These are phyloP conservation scores for Gymnocypris eckloni DNA, from an alignment of 2,797 vertebrate species.

Conservation along the genomic window DNA sequence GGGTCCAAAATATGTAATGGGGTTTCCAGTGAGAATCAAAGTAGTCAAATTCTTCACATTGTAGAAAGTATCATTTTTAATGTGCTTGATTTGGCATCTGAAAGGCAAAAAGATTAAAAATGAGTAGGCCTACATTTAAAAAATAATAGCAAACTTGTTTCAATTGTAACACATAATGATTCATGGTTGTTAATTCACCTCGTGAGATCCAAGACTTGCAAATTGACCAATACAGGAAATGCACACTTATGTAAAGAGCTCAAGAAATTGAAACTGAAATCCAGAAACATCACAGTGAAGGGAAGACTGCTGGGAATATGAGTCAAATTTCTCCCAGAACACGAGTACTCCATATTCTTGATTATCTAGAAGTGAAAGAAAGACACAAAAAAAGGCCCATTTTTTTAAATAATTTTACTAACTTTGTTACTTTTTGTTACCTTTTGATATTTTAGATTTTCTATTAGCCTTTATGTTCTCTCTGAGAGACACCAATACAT, in stretches of 20 bases:
- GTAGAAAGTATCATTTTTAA: slow-evolving; percentile 76
- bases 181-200: slow-evolving; percentile 33
- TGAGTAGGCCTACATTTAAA: background rate
- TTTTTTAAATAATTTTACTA: background rate
- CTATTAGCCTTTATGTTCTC: background rate
- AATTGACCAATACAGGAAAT: slow-evolving; percentile 38
- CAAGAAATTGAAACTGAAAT: slow-evolving; percentile 57
- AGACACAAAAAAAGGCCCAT: background rate
- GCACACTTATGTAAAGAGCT: slow-evolving; percentile 34
- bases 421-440: too few species aligned
- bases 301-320: slow-evolving; percentile 50
- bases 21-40: slow-evolving; percentile 82
- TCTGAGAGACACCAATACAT: background rate
- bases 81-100: slow-evolving; percentile 64
- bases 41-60: slow-evolving; percentile 74
- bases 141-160: background rate
- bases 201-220: slow-evolving; percentile 55
- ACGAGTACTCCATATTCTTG: slow-evolving; percentile 31
- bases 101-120: slow-evolving; percentile 12
- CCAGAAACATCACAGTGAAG: slow-evolving; percentile 25
- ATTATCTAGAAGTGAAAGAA: slow-evolving; percentile 24
- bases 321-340: slow-evolving; percentile 53
- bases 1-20: slow-evolving; percentile 66
- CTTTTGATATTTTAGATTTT: background rate
- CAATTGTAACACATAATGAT: background rate